Conservation (phyloP, 2,888 invertebrate species). For the Busseola fusca region DNA sequence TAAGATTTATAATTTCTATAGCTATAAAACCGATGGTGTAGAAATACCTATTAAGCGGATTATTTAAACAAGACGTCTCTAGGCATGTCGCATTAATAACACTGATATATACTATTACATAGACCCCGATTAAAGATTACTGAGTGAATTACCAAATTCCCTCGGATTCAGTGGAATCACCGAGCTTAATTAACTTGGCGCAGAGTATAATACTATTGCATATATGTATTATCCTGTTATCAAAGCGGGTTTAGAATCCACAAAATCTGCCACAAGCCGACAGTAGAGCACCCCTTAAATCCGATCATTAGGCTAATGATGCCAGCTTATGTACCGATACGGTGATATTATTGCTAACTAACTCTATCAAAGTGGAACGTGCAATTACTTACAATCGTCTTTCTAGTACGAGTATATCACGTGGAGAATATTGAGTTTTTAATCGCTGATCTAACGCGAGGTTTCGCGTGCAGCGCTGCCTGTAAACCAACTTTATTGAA, state of each 20-base stretch:
- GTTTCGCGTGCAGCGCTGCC: constrained; percentile 43
- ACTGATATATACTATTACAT: constrained; percentile 44
- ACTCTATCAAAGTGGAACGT: constrained; percentile 76
- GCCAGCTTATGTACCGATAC: constrained; percentile 76
- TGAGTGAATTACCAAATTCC: constrained; percentile 46
- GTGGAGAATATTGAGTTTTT: constrained; percentile 56
- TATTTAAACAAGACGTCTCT: constrained; percentile 53
- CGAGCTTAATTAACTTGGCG: constrained; percentile 52
- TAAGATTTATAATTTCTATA: constrained; percentile 61
- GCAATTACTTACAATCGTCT: constrained; percentile 63
- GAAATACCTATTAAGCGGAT: constrained; percentile 55
- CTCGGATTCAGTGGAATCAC: constrained; percentile 42
- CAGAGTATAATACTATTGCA: constrained; percentile 48
- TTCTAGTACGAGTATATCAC: constrained; percentile 26
- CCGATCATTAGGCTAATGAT: constrained; percentile 79
- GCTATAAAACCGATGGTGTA: constrained; percentile 51
- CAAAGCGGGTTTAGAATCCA: constrained; percentile 57
- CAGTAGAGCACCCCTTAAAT: constrained; percentile 66
- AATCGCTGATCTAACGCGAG: constrained; percentile 37
- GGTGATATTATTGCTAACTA: constrained; percentile 75
- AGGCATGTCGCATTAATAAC: constrained; percentile 50
- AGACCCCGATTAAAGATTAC: constrained; percentile 54
- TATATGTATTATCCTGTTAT: constrained; percentile 52
- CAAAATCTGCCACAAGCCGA: constrained; percentile 59
- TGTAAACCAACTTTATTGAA: constrained; percentile 67